phyloP scores from a whole-genome alignment of 53 echinoderm and acorn worm species.

The Temnopleurus reevesii region DNA sequence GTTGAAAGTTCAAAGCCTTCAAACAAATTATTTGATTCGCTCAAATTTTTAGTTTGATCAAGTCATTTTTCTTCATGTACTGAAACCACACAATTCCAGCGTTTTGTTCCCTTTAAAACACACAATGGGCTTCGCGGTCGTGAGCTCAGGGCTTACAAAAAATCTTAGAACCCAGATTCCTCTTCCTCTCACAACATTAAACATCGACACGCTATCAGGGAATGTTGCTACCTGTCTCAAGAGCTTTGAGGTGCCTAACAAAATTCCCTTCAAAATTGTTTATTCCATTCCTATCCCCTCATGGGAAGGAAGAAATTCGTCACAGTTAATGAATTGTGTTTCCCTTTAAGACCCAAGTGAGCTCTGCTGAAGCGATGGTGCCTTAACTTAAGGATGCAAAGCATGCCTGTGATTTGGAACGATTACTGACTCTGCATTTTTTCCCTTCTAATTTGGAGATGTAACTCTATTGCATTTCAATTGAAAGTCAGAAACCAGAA shows the following conservation, averaged over 20 bases:
- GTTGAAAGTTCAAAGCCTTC: too few species aligned
- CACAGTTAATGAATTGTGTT: conserved; percentile 47
- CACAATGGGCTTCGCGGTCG: neutral
- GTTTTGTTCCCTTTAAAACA: conserved; percentile 19
- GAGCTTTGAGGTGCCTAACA: conserved; percentile 41
- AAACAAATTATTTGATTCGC: too few species aligned
- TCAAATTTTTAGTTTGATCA: too few species aligned
- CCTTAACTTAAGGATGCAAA: conserved; percentile 17
- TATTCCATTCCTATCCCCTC: neutral
- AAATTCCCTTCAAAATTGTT: conserved; percentile 46
- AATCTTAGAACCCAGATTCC: conserved; percentile 31
- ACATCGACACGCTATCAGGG: neutral
- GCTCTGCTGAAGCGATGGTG: neutral
- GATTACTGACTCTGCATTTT: conserved; percentile 40
- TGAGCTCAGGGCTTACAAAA: neutral
- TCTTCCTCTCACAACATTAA: neutral
- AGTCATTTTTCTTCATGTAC: too few species aligned
- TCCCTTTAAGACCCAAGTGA: conserved; percentile 39
- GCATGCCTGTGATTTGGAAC: neutral
- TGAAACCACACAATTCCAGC: too few species aligned
- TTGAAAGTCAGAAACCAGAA: too few species aligned
- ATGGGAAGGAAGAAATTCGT: conserved; percentile 60
- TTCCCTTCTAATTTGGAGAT: too few species aligned
- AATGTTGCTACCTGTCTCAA: conserved; percentile 1
- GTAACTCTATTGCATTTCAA: too few species aligned